phyloP scores from a whole-genome alignment of 2,797 vertebrate species.

The Martes flavigula region DNA sequence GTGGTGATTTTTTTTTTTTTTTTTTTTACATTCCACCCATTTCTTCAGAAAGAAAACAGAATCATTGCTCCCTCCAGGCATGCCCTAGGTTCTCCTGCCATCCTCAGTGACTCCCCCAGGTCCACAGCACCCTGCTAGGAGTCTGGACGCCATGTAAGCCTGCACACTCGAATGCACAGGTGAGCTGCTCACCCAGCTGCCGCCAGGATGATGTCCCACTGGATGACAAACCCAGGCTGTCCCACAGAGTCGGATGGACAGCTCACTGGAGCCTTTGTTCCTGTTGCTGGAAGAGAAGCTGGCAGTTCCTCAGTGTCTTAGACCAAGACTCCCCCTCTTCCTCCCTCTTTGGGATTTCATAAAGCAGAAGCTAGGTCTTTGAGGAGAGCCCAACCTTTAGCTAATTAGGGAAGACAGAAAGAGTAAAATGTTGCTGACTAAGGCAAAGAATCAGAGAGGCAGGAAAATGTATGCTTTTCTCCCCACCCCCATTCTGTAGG shows the following conservation, averaged over 20 bases:
- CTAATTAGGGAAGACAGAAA: background rate
- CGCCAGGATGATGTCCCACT: no score
- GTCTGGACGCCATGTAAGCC: no score
- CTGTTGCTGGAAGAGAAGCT: background rate
- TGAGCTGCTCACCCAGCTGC: background rate
- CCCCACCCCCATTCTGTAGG: background rate
- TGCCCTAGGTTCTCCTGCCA: background rate
- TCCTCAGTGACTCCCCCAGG: no score
- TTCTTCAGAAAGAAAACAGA: background rate
- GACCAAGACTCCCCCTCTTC: background rate
- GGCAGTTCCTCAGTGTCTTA: background rate
- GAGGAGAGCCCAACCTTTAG: background rate
- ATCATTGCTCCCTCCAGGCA: background rate
- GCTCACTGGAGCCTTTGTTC: background rate
- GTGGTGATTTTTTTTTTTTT: background rate
- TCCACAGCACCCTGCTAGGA: background rate
- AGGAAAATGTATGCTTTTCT: no score
- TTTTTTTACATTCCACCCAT: background rate
- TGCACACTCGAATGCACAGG: rapidly evolving
- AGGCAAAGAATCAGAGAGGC: background rate
- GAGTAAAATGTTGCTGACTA: background rate
- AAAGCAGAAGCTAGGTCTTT: background rate
- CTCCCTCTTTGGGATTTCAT: background rate
- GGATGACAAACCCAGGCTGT: background rate
- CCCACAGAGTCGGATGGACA: background rate